Conservation (phyloP, 64 coral and sea anemone species). For the Stichodactyla helianthus region DNA sequence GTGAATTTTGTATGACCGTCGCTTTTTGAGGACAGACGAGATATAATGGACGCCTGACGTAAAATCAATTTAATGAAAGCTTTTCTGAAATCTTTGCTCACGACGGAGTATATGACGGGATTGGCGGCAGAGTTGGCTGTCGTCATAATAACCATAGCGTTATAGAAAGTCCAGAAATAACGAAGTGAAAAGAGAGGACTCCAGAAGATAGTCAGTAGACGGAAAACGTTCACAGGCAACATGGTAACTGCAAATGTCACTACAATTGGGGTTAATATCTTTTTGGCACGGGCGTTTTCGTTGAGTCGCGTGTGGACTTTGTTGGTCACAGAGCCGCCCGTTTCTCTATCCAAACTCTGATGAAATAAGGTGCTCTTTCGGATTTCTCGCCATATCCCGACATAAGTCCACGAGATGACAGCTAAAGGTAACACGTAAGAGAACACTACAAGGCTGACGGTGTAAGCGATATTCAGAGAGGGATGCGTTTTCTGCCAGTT, state of each 20-base stretch:
- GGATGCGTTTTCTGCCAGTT: conserved; percentile 21
- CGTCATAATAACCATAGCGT: conserved; percentile 21
- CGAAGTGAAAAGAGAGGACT: neutral
- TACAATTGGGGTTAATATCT: conserved; percentile 24
- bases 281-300: conserved; percentile 20
- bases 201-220: conserved; percentile 10
- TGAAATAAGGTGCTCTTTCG: conserved; percentile 25
- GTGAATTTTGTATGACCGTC: neutral
- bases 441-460: conserved; percentile 17
- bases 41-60: neutral
- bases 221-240: conserved; percentile 20
- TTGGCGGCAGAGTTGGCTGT: conserved; percentile 17
- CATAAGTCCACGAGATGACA: conserved; percentile 36
- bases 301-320: neutral
- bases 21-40: neutral
- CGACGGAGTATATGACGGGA: conserved; percentile 34
- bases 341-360: neutral
- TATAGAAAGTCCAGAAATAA: conserved; percentile 33
- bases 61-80: conserved; percentile 14
- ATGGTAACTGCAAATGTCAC: conserved; percentile 31
- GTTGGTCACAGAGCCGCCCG: neutral
- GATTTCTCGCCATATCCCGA: conserved; percentile 29
- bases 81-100: conserved; percentile 26
- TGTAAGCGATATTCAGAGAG: conserved; percentile 18
- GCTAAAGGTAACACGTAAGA: conserved; percentile 36